Evolutionary conservation across 2,888 invertebrate species (phyloP).

Genomic region (Stenchaetothrips biformis): DNA sequence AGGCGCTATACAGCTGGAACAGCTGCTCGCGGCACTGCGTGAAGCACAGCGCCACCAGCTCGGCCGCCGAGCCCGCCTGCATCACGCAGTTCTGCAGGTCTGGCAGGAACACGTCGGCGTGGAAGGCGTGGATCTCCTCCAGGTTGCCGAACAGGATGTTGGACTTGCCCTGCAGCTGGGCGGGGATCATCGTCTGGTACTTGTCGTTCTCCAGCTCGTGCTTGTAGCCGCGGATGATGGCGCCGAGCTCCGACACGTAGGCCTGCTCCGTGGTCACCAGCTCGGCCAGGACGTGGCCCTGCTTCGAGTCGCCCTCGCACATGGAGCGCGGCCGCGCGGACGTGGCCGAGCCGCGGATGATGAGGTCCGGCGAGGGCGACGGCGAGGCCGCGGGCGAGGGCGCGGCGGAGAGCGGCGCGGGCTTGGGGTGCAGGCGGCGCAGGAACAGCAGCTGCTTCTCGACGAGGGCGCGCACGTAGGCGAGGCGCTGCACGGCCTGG

Average conservation of each 20-base stretch:
- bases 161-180: slow-evolving; percentile 71
- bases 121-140: slow-evolving; percentile 86
- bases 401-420: not conserved
- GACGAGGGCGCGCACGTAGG: not conserved
- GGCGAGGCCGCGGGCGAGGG: not conserved
- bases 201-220: slow-evolving; percentile 77
- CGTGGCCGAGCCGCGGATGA: not conserved
- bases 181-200: slow-evolving; percentile 71
- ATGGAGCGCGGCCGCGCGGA: not conserved
- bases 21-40: slow-evolving; percentile 54
- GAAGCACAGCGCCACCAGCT: slow-evolving; percentile 88
- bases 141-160: slow-evolving; percentile 89
- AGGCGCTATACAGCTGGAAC: slow-evolving; percentile 79
- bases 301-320: slow-evolving; percentile 51
- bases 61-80: slow-evolving; percentile 56
- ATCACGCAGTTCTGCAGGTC: slow-evolving; percentile 88
- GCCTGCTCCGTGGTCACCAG: slow-evolving; percentile 87
- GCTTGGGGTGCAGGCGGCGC: not conserved
- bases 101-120: slow-evolving; percentile 80
- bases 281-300: slow-evolving; percentile 87
- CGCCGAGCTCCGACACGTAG: slow-evolving; percentile 89
- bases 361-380: not conserved
- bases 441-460: not conserved
- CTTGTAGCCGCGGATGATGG: slow-evolving; percentile 87
- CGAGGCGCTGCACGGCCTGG: slow-evolving; percentile 53